Evolutionary conservation across 2,888 invertebrate genomes (phyloP), one percentile per base, ranked within the genome.

Genomic region (Caenorhabditis macrosperma): DNA sequence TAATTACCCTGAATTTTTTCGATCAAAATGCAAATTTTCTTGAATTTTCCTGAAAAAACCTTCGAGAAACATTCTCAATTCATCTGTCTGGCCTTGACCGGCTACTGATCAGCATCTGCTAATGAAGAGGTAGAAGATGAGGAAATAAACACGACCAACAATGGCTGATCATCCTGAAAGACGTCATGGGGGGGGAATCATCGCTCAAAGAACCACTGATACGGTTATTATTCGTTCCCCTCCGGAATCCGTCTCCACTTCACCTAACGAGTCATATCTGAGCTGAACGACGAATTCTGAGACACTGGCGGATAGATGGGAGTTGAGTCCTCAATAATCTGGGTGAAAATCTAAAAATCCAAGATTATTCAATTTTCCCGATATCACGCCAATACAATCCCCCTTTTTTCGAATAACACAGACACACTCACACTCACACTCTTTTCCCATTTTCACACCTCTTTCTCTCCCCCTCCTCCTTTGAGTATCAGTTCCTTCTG

Each of bases 111-210:
- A 50, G 50, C 59, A 59, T 59, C 48, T 57, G n/a, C 24, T 67
- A 67, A 67, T 55, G 68, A 50, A 35, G 67, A 26, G 69, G 69
- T n/a, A n/a, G n/a, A n/a, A 69, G 54, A 69, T 60, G 33, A 60
- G n/a, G 52, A 41, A 52, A 54, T 50, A 46, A 54, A 28, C 44
- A 54, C 24, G n/a, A 20, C 35, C 46, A 54, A 71, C 61, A 71
- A 71, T 54, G 54, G 54, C n/a, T 33, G 54, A 38, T 66, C 35
- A 28, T 59, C 24, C 26, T 55, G 38, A 28, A 38, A 30, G 28
- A 54, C 67, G 57, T 57, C 28, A 46, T 15, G 12, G 12, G 30
- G 30, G 12, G 20, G 9, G 26, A 61, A 61, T 46, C 61, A 55
- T 30, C 54, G 52, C 50, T 69, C 69, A 69, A 38, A 15, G 17